Evolutionary conservation across 2,113 vertebrate genomes (phyloP).

Genomic region (Peromyscus leucopus): DNA sequence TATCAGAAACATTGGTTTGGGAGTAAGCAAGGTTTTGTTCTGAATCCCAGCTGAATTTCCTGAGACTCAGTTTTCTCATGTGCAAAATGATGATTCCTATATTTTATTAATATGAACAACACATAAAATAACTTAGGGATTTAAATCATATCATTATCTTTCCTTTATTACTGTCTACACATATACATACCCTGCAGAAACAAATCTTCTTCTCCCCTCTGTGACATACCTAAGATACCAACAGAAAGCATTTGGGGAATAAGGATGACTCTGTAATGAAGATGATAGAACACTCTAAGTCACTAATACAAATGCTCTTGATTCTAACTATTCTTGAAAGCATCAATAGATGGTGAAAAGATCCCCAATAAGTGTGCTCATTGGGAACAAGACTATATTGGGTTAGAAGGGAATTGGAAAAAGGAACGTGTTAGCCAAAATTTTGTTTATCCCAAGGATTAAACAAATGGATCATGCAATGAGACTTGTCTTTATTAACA

Average conservation of each 20-base stretch:
- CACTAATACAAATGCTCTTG: background rate
- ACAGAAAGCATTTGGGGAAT: constrained; percentile 13
- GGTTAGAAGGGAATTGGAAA: background rate
- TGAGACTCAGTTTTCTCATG: background rate
- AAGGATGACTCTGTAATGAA: background rate
- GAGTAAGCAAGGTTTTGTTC: background rate
- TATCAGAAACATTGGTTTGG: background rate
- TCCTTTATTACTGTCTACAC: background rate
- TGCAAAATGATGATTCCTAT: background rate
- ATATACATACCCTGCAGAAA: background rate
- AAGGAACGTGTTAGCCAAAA: background rate
- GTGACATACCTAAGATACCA: background rate
- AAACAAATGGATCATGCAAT: background rate
- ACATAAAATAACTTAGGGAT: constrained; percentile 17
- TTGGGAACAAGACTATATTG: background rate
- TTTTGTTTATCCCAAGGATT: background rate
- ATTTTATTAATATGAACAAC: background rate
- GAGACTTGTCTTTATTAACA: background rate
- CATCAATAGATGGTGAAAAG: background rate
- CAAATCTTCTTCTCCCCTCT: background rate
- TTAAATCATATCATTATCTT: background rate
- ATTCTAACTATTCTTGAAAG: background rate
- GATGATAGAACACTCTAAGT: background rate
- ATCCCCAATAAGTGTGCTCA: background rate
- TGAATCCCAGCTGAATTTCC: background rate